Percentiles rank a stretch among this genome's conserved stretches.
Evolutionary conservation across 2,888 invertebrate genomes (phyloP).

Genomic region (Aphidoletes aphidimyza): DNA sequence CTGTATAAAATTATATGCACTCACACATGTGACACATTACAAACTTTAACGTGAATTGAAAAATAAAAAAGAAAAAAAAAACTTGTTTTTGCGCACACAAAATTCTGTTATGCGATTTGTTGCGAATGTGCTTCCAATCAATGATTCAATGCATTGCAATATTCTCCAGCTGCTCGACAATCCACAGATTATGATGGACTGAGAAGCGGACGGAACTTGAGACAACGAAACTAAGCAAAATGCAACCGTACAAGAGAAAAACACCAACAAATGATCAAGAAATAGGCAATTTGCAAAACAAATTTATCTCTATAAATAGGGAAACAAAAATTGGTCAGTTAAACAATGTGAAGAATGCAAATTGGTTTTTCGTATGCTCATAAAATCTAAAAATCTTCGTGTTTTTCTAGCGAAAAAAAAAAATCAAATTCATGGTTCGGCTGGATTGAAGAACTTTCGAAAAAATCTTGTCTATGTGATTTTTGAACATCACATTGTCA

Average conservation of each 20-base stretch:
- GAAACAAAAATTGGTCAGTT: no score
- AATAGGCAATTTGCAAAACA: no score
- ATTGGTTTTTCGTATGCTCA: no score
- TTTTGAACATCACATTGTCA: not conserved
- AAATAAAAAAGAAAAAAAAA: not conserved
- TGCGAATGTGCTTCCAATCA: conserved; percentile 32
- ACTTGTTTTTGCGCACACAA: conserved; percentile 34
- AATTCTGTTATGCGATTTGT: conserved; percentile 35
- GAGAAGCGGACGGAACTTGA: not conserved
- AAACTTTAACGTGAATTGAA: no score
- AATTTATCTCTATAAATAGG: no score
- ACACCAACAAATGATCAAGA: no score
- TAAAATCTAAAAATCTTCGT: no score
- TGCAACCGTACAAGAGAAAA: not conserved
- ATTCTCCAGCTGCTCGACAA: no score
- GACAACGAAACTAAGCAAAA: not conserved
- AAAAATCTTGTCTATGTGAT: not conserved
- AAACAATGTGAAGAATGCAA: no score
- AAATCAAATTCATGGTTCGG: not conserved
- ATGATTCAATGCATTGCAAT: not conserved
- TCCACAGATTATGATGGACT: not conserved
- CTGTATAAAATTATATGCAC: no score
- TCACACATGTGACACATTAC: no score
- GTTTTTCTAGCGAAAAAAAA: not conserved
- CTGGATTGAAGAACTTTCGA: no score